Conservation (phyloP, 2,888 invertebrate species). For the Parnassius mnemosyne region DNA sequence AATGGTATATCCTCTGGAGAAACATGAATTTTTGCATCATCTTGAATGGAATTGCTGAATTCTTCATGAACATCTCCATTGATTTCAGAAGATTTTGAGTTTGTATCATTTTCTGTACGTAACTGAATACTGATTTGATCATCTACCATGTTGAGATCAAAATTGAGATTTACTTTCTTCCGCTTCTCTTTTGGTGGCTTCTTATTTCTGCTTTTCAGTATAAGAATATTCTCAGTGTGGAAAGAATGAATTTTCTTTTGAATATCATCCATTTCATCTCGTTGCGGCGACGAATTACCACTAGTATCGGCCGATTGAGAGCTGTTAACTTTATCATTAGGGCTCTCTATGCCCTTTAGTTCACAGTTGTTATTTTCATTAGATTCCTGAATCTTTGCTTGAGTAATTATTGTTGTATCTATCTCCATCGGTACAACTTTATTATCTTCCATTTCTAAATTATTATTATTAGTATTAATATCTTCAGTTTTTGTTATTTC, state of each 20-base stretch:
- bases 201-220: conserved; percentile 81
- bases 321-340: conserved; percentile 61
- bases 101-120: conserved; percentile 58
- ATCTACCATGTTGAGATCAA: conserved; percentile 76
- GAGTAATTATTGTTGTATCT: conserved; percentile 61
- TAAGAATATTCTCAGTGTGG: conserved; percentile 82
- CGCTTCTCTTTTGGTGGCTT: conserved; percentile 77
- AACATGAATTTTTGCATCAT: conserved; percentile 53
- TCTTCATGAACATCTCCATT: conserved; percentile 68
- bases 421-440: conserved; percentile 73
- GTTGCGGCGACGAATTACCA: conserved; percentile 72
- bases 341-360: conserved; percentile 57
- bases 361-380: conserved; percentile 49
- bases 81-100: conserved; percentile 48
- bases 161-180: conserved; percentile 78
- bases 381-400: conserved; percentile 61
- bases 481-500: conserved; percentile 55
- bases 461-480: conserved; percentile 55
- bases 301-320: conserved; percentile 72
- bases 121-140: conserved; percentile 76
- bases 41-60: conserved; percentile 45
- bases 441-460: conserved; percentile 61
- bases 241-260: conserved; percentile 83
- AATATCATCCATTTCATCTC: conserved; percentile 82
- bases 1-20: conserved; percentile 67